These are phyloP conservation scores for Tragelaphus imberbis DNA, from an alignment of 2,113 vertebrate species.

Conservation along the genomic window DNA sequence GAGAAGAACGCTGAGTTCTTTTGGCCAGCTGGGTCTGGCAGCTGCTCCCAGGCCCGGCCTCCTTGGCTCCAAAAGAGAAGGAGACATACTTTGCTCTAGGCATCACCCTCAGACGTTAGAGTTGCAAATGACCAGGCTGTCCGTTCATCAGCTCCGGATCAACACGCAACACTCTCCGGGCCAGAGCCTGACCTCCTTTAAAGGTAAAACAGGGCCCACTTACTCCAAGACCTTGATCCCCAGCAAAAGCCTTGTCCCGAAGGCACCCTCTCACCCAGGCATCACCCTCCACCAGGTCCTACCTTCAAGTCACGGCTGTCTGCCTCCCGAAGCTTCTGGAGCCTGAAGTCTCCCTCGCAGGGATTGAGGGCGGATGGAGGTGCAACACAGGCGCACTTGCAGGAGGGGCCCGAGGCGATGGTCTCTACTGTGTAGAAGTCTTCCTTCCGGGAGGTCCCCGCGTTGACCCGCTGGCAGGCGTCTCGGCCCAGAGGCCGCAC, in stretches of 20 bases:
- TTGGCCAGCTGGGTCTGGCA: neutral
- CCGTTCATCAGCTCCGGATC: neutral
- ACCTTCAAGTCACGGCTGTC: conserved; percentile 91
- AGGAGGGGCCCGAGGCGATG: conserved; percentile 89
- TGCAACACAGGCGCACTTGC: conserved; percentile 94
- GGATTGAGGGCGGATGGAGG: conserved; percentile 93
- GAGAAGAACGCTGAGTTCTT: conserved; percentile 24
- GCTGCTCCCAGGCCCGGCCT: neutral
- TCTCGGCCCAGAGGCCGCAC: conserved; percentile 92
- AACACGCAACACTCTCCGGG: neutral
- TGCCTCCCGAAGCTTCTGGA: conserved; percentile 88
- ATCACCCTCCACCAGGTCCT: neutral
- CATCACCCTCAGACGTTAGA: neutral
- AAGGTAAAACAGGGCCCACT: neutral
- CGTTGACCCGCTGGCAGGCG: conserved; percentile 87
- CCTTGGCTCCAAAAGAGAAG: neutral
- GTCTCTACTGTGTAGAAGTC: conserved; percentile 95
- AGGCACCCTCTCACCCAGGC: neutral
- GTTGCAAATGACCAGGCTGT: neutral
- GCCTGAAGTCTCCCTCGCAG: conserved; percentile 90
- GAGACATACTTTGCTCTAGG: neutral
- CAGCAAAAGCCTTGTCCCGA: neutral
- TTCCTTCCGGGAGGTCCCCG: conserved; percentile 79
- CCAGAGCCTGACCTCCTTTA: neutral
- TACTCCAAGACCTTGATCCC: neutral